Conservation (phyloP, 2,888 invertebrate genomes). For the Cryptocheilus praepositus region DNA sequence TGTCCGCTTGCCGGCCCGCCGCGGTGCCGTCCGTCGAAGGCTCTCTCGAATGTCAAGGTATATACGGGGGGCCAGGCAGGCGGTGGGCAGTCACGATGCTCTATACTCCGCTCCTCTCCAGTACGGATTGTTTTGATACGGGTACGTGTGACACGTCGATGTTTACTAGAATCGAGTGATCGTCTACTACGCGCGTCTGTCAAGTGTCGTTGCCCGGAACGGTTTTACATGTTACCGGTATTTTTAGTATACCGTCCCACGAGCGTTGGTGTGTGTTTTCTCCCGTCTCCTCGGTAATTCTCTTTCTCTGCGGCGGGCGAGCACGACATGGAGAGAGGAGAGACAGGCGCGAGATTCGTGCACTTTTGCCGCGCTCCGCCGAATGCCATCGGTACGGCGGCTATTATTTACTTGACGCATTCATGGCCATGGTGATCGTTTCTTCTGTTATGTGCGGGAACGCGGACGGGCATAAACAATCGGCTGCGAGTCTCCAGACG, state of each 20-base stretch:
- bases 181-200: not conserved
- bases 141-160: slow-evolving; percentile 19
- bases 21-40: slow-evolving; percentile 18
- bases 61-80: slow-evolving; percentile 15
- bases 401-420: slow-evolving; percentile 9
- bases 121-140: not conserved
- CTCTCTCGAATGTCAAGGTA: slow-evolving; percentile 37
- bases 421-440: slow-evolving; percentile 35
- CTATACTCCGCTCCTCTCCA: slow-evolving; percentile 7
- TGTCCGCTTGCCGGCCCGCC: slow-evolving; percentile 46
- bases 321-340: too few relatives aligned
- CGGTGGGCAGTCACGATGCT: slow-evolving; percentile 24
- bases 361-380: slow-evolving; percentile 38
- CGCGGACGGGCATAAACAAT: slow-evolving; percentile 36
- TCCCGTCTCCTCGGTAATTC: not conserved
- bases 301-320: too few relatives aligned
- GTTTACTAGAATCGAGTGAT: slow-evolving; percentile 16
- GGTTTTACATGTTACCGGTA: slow-evolving; percentile 29
- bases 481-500: not conserved
- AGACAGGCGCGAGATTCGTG: slow-evolving; percentile 5
- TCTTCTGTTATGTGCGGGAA: slow-evolving; percentile 12
- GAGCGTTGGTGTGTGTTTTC: too few relatives aligned
- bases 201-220: slow-evolving; percentile 5
- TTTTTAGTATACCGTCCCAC: slow-evolving; percentile 29
- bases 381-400: not conserved